These are phyloP conservation scores for Tenrec ecaudatus DNA, from an alignment of 2,113 vertebrate genomes.

Conservation along the genomic window DNA sequence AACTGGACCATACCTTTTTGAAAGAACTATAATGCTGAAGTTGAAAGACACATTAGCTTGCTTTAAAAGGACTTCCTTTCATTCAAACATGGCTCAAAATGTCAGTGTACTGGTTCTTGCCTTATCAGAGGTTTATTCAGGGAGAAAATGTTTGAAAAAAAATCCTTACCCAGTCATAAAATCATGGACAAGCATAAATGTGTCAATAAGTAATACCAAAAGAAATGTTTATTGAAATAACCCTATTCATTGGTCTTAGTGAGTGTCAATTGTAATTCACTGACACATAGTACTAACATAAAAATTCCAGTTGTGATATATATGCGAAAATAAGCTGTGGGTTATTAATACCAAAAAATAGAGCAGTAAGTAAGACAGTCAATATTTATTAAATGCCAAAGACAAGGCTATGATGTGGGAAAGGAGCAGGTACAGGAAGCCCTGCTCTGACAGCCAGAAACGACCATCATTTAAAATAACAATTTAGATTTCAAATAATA, in stretches of 20 bases:
- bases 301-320: slow-evolving; percentile 29
- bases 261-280: slow-evolving; percentile 33
- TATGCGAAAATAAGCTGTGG: not conserved
- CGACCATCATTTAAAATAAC: slow-evolving; percentile 17
- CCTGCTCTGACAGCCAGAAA: not conserved
- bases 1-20: not conserved
- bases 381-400: not conserved
- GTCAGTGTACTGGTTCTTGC: slow-evolving; percentile 10
- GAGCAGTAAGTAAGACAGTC: slow-evolving; percentile 42
- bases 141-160: slow-evolving; percentile 32
- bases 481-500: slow-evolving; percentile 44
- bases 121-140: slow-evolving; percentile 15
- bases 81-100: slow-evolving; percentile 36
- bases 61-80: slow-evolving; percentile 15
- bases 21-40: not conserved
- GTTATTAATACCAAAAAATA: slow-evolving; percentile 6
- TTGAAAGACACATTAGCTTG: slow-evolving; percentile 7
- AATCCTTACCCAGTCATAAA: slow-evolving; percentile 20
- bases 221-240: slow-evolving; percentile 47
- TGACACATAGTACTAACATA: slow-evolving; percentile 11
- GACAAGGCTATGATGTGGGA: not conserved
- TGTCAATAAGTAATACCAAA: not conserved
- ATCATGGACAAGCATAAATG: slow-evolving; percentile 25
- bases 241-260: not conserved
- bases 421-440: not conserved